Percentiles rank a stretch among this genome's conserved stretches.
These are phyloP conservation scores for Calephelis perditalis DNA, from an alignment of 2,888 invertebrate genomes.

Conservation along the genomic window DNA sequence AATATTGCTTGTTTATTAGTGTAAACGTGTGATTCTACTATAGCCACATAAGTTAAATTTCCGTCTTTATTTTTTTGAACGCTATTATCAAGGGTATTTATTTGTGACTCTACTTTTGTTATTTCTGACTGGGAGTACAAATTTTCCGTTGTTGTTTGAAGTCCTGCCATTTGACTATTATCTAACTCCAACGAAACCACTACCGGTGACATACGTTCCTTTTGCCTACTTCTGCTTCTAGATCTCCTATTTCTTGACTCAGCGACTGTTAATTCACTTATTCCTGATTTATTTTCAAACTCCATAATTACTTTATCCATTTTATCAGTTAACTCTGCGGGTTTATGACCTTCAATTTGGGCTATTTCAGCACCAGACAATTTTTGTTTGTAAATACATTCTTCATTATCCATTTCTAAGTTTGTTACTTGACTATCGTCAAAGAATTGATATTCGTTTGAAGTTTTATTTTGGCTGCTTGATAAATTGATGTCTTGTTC, in stretches of 20 bases:
- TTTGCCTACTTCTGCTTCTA: conserved; percentile 47
- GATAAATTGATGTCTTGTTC: background rate
- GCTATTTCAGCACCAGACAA: conserved; percentile 59
- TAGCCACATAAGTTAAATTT: conserved; percentile 51
- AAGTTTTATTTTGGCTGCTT: conserved; percentile 19
- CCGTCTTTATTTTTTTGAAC: conserved; percentile 23
- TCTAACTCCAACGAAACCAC: conserved; percentile 5
- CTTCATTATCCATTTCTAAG: conserved; percentile 17
- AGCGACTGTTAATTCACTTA: conserved; percentile 37
- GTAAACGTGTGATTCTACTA: conserved; percentile 66
- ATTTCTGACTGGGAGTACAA: conserved; percentile 17
- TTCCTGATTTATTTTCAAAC: conserved; percentile 52
- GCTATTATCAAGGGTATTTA: conserved; percentile 18
- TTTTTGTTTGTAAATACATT: conserved; percentile 22
- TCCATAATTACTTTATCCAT: conserved; percentile 63
- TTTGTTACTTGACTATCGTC: conserved; percentile 23
- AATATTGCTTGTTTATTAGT: conserved; percentile 62
- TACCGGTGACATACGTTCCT: conserved; percentile 36
- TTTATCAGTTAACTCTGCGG: conserved; percentile 54
- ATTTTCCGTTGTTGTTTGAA: conserved; percentile 24
- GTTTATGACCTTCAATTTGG: conserved; percentile 53
- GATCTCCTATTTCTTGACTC: conserved; percentile 40
- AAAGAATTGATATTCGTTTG: conserved; percentile 14
- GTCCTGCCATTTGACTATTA: conserved; percentile 35
- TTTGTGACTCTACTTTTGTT: conserved; percentile 16